Evolutionary conservation across 2,113 vertebrate genomes (phyloP).

Genomic region (Antennarius striatus): DNA sequence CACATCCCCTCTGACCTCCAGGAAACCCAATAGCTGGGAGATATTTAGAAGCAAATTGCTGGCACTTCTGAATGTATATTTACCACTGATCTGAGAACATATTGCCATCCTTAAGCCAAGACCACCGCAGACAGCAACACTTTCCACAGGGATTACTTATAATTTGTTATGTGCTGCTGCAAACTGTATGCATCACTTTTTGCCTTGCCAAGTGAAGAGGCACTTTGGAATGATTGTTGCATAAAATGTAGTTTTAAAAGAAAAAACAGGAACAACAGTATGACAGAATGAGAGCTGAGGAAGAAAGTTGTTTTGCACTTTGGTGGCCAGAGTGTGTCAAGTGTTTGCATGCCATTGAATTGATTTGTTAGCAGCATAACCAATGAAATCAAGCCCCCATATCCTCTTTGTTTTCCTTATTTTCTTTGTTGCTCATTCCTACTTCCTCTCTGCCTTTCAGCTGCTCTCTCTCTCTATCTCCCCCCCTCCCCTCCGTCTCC

Average conservation of each 20-base stretch:
- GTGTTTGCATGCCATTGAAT: conserved; percentile 63
- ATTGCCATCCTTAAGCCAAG: conserved; percentile 11
- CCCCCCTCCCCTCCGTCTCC: conserved; percentile 5
- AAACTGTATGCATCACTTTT: conserved; percentile 3
- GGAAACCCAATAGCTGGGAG: conserved; percentile 60
- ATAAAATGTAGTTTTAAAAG: conserved; percentile 41
- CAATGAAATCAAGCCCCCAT: conserved; percentile 64
- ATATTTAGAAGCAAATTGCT: conserved; percentile 62
- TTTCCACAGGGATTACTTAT: conserved; percentile 20
- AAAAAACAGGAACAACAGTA: conserved; percentile 32
- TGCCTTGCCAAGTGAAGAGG: neutral
- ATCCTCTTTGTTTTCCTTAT: conserved; percentile 65
- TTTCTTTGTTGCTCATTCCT: conserved; percentile 57
- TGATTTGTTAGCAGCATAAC: conserved; percentile 66
- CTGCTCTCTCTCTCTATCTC: neutral
- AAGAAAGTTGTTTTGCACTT: conserved; percentile 49
- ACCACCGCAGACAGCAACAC: conserved; percentile 29
- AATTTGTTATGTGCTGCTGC: conserved; percentile 19
- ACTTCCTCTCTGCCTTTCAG: conserved; percentile 44
- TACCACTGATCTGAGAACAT: conserved; percentile 27
- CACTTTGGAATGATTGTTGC: conserved; percentile 14
- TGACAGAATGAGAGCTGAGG: neutral
- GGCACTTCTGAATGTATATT: conserved; percentile 53
- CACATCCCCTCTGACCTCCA: conserved; percentile 54
- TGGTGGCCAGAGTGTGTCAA: conserved; percentile 36